Evolutionary conservation across 2,888 invertebrate species (phyloP).

Genomic region (Pachycephus smyrnensis): DNA sequence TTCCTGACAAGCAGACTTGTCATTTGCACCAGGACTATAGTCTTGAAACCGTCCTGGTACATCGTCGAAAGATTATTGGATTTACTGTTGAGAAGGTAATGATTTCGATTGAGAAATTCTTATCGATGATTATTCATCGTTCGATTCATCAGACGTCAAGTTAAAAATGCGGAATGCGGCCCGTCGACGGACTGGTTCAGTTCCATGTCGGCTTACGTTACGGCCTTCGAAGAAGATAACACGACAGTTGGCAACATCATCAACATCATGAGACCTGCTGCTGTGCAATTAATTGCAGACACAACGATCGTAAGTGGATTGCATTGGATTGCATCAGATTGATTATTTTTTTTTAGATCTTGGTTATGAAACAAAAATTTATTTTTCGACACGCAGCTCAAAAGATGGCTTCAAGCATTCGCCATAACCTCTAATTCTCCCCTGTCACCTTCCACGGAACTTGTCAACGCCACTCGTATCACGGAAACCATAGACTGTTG

Average conservation of each 20-base stretch:
- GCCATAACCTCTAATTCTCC: constrained; percentile 30
- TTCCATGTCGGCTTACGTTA: constrained; percentile 36
- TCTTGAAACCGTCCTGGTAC: constrained; percentile 50
- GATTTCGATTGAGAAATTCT: background rate
- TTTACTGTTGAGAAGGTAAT: constrained; percentile 45
- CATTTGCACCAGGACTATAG: constrained; percentile 45
- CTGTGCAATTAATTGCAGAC: constrained; percentile 55
- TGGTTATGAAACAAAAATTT: constrained; percentile 3
- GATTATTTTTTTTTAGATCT: constrained; percentile 7
- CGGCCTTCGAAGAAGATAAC: constrained; percentile 39
- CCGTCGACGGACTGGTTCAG: constrained; percentile 35
- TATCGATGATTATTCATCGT: constrained; percentile 9
- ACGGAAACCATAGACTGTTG: constrained; percentile 58
- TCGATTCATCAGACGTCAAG: constrained; percentile 34
- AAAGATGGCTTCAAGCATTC: constrained; percentile 55
- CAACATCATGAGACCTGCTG: constrained; percentile 48
- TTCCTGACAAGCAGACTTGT: constrained; percentile 48
- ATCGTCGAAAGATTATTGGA: constrained; percentile 47
- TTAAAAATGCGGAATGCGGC: constrained; percentile 45
- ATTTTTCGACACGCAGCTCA: constrained; percentile 42
- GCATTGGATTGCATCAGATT: background rate
- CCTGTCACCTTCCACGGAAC: constrained; percentile 31
- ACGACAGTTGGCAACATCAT: constrained; percentile 48
- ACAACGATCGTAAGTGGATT: constrained; percentile 47
- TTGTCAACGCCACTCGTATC: constrained; percentile 47